Evolutionary conservation across 2,113 vertebrate genomes (phyloP).

Genomic region (Cygnus atratus): DNA sequence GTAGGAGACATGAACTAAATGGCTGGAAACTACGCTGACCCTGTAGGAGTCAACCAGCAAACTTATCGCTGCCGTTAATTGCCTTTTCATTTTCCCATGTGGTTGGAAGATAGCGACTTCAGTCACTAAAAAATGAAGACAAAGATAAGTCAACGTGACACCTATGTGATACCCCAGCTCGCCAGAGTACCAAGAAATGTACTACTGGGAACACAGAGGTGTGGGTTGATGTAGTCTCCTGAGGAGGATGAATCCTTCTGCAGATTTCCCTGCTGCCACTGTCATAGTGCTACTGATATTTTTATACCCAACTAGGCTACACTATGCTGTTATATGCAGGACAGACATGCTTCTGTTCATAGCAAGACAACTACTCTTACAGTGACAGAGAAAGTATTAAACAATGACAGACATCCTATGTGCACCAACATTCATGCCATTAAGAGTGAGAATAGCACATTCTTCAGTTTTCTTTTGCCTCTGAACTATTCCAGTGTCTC

Average conservation of each 20-base stretch:
- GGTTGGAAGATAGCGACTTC: background rate
- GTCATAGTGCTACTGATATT: background rate
- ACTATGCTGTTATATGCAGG: fast-evolving
- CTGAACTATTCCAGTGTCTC: background rate
- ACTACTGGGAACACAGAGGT: background rate
- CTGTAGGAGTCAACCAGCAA: background rate
- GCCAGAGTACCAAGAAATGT: background rate
- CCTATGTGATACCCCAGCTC: background rate
- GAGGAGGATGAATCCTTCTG: background rate
- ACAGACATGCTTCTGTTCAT: background rate
- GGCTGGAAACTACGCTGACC: background rate
- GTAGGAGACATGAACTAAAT: background rate
- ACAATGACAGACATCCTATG: background rate
- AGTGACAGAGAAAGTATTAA: background rate
- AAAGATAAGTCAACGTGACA: background rate
- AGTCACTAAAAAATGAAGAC: background rate
- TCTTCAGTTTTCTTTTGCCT: background rate
- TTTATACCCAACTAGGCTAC: background rate
- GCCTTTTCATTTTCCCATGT: background rate
- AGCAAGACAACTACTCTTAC: background rate
- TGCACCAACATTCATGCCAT: background rate
- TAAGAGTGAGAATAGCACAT: background rate
- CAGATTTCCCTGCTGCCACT: background rate
- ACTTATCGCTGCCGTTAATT: background rate
- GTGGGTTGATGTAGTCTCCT: background rate